Evolutionary conservation across 2,113 vertebrate species (phyloP), one percentile per base, ranked within the genome.

Genomic region (Lethenteron reissneri): DNA sequence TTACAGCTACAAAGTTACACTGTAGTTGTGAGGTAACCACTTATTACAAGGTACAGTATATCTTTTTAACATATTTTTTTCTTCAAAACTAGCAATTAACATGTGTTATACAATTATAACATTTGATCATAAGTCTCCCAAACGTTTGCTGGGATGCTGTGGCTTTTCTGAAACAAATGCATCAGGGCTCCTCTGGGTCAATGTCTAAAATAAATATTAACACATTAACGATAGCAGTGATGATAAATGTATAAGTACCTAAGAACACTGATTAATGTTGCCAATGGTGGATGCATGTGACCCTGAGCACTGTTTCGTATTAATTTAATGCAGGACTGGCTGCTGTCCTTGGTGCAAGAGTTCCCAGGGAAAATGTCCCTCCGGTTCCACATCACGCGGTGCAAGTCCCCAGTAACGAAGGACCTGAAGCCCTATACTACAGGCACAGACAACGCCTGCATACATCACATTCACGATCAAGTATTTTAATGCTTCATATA

Each of bases 311-410:
- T 77, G 75, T 80, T 83, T 79, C 76, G 77, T 75, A 68, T 83
- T 25, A 25, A 25, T 25, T 85, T 73, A 41, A 41, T 41, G 41
- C 82, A 86, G 94, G 82, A 79, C 74, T 83, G 83, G 73, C 90
- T 99, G 76, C 80, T 87, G 11, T 76, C 82, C 73, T 78, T 84
- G 74, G 85, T 85, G 78, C 79, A 75, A 71, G 81, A 83, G 12
- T 88, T 92, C 80, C 88, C 88, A 72, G 85, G 83, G 75, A 88
- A 84, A 79, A 81, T 95, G 72, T 77, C 78, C 0, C 94, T 90
- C 76, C 76, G 78, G 77, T 87, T 99, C 76, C 85, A 88, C 57
- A 78, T 95, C 73, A 99, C 92, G 14, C 85, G 83, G 13, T 88
- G 90, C 81, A 80, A 58, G 41, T 76, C 81, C 58, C 82, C 81